Evolutionary conservation across 64 coral and sea anemone genomes (phyloP).

Genomic region (Platygyra sinensis): DNA sequence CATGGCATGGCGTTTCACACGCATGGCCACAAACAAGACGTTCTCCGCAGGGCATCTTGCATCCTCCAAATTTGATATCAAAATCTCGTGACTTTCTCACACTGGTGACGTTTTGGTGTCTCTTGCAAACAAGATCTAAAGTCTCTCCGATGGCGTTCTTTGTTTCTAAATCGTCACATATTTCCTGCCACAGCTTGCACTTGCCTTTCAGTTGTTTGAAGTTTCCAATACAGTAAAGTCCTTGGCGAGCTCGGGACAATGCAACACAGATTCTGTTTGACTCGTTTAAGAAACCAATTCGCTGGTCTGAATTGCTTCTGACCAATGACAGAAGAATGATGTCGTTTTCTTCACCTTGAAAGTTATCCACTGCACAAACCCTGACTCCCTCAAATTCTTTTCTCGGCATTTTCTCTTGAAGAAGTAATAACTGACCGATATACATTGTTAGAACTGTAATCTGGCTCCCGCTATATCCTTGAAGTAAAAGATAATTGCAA

Average conservation of each 20-base stretch:
- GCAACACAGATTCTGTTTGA: slow-evolving; percentile 67
- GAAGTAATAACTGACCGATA: slow-evolving; percentile 71
- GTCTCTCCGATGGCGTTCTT: slow-evolving; percentile 38
- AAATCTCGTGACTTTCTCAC: neutral
- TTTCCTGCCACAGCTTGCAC: slow-evolving; percentile 30
- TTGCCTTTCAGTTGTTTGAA: slow-evolving; percentile 13
- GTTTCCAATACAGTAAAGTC: slow-evolving; percentile 63
- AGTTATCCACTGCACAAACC: slow-evolving; percentile 77
- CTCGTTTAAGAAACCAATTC: slow-evolving; percentile 75
- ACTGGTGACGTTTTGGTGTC: slow-evolving; percentile 1
- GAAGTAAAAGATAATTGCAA: slow-evolving; percentile 71
- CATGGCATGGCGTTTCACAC: slow-evolving; percentile 2
- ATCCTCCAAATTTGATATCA: neutral
- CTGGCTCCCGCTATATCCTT: slow-evolving; percentile 64
- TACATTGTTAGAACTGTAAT: slow-evolving; percentile 92
- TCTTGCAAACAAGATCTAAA: slow-evolving; percentile 33
- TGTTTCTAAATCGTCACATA: slow-evolving; percentile 28
- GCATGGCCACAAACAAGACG: slow-evolving; percentile 22
- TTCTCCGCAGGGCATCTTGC: neutral
- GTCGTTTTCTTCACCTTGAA: slow-evolving; percentile 90
- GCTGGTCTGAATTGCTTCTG: slow-evolving; percentile 60
- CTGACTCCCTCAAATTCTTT: slow-evolving; percentile 57
- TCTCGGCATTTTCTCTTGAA: slow-evolving; percentile 73
- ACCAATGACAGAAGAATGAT: slow-evolving; percentile 89
- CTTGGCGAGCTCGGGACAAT: slow-evolving; percentile 49